Percentiles rank a stretch among this genome's conserved stretches.
phyloP scores from a whole-genome alignment of 2,797 vertebrate genomes.

The Buphagus erythrorhynchus region DNA sequence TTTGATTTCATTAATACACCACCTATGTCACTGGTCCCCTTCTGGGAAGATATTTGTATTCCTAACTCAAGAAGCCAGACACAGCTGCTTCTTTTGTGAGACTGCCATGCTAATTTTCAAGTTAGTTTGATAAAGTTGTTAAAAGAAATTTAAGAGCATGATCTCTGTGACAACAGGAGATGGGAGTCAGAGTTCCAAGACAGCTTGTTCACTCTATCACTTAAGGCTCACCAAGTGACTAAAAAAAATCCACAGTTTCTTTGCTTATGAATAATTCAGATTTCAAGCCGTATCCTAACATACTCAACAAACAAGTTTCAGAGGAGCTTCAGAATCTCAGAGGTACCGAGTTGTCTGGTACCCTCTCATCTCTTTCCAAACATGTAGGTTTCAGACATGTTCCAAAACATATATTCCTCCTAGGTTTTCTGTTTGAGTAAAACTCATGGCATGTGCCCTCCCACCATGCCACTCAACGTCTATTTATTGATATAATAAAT shows the following conservation, averaged over 20 bases:
- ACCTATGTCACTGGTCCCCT: background rate
- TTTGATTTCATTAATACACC: background rate
- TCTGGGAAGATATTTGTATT: background rate
- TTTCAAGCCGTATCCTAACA: background rate
- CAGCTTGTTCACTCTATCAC: background rate
- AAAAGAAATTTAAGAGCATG: background rate
- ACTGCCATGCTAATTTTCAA: background rate
- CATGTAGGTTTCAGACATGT: background rate
- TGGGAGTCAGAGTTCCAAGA: background rate
- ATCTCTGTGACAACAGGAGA: background rate
- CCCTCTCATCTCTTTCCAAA: background rate
- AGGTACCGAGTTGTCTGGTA: background rate
- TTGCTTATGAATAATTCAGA: background rate
- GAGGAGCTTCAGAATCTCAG: background rate
- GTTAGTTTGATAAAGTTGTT: background rate
- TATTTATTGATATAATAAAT: background rate
- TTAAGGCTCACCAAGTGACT: background rate
- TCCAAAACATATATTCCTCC: background rate
- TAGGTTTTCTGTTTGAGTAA: background rate
- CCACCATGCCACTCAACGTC: background rate
- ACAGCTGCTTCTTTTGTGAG: background rate
- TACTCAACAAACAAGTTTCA: background rate
- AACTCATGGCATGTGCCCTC: background rate
- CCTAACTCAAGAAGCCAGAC: background rate
- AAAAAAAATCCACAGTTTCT: fast-evolving